These are phyloP conservation scores for Mimachlamys varia DNA, from an alignment of 2,888 invertebrate species.

Conservation along the genomic window DNA sequence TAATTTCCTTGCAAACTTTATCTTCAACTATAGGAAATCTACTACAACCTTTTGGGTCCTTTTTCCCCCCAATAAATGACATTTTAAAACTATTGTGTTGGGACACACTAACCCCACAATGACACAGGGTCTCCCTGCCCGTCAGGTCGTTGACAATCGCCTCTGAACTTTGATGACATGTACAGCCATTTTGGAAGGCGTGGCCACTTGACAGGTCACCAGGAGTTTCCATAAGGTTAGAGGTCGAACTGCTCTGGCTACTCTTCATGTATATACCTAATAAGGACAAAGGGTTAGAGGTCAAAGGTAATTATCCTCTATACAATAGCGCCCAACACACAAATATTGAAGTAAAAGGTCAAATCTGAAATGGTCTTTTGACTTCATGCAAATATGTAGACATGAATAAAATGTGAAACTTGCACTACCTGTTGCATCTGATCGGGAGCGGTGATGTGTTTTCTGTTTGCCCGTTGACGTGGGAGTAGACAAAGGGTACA, in stretches of 20 bases:
- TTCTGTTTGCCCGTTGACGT: conserved; percentile 84
- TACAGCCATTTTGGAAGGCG: conserved; percentile 98
- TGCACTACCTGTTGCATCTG: conserved; percentile 89
- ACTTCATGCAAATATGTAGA: no score
- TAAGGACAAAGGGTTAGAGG: conserved; percentile 39
- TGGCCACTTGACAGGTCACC: conserved; percentile 94
- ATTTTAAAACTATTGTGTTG: not conserved
- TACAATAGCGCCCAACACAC: no score
- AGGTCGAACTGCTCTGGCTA: conserved; percentile 66
- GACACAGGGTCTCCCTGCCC: conserved; percentile 89
- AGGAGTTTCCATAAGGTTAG: conserved; percentile 50
- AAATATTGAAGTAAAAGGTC: no score
- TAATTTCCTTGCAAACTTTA: no score
- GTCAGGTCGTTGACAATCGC: conserved; percentile 90
- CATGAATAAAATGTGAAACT: no score
- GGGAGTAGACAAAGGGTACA: conserved; percentile 53
- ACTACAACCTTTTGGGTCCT: not conserved
- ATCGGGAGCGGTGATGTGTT: conserved; percentile 91
- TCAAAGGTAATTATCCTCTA: not conserved
- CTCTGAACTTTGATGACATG: conserved; percentile 88
- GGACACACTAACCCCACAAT: conserved; percentile 81
- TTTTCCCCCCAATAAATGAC: no score
- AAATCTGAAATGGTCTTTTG: no score
- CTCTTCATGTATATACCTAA: conserved; percentile 71
- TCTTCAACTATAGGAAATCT: not conserved